These are phyloP conservation scores for Podocnemis expansa DNA, from an alignment of 2,113 vertebrate genomes.

Conservation along the genomic window DNA sequence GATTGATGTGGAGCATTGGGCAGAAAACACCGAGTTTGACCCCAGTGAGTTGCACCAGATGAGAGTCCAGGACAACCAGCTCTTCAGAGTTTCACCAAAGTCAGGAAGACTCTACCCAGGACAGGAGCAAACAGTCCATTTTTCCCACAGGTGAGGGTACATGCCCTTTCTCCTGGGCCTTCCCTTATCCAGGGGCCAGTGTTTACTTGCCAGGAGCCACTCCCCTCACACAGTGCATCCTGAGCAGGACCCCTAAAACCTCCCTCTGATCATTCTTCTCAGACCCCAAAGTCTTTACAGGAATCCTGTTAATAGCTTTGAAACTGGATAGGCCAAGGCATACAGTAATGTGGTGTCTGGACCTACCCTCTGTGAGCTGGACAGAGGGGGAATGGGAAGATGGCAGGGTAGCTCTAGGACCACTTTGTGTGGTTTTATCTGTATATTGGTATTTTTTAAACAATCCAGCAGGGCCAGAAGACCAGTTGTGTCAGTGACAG, in stretches of 20 bases:
- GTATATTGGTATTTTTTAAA: background rate
- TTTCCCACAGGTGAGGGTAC: conserved; percentile 85
- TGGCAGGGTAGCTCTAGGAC: background rate
- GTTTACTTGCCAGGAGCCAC: background rate
- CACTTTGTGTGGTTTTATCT: background rate
- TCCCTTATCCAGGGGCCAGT: background rate
- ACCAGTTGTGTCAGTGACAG: background rate
- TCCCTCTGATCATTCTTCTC: background rate
- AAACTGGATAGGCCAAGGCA: background rate
- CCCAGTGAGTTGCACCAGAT: conserved; percentile 84
- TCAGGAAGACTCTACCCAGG: conserved; percentile 85
- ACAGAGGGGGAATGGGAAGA: background rate
- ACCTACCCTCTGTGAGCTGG: background rate
- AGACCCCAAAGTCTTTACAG: background rate
- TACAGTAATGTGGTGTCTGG: background rate
- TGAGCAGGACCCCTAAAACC: background rate
- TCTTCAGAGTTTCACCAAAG: conserved; percentile 86
- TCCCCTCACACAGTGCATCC: background rate
- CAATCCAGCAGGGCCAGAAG: background rate
- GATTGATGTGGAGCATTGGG: conserved; percentile 87
- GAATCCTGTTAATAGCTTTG: background rate
- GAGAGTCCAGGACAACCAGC: conserved; percentile 84
- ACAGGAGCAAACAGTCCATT: conserved; percentile 82
- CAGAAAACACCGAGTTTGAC: conserved; percentile 82
- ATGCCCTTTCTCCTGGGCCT: background rate